These are phyloP conservation scores for Serinus canaria DNA, from an alignment of 2,113 vertebrate genomes.

Conservation along the genomic window DNA sequence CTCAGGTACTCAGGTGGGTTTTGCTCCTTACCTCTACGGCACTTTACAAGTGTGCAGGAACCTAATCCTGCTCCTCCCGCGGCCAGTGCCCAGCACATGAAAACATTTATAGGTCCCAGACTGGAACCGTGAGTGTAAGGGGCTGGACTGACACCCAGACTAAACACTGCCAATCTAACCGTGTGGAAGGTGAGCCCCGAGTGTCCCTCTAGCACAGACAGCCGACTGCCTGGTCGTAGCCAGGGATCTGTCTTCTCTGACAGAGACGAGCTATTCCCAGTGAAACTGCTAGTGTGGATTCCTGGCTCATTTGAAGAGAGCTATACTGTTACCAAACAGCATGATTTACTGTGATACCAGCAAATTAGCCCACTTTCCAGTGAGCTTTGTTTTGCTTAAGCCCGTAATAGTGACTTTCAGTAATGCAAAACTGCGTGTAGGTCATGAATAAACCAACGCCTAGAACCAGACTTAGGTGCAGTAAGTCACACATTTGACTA, in stretches of 20 bases:
- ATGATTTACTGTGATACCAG: neutral
- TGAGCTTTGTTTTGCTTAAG: neutral
- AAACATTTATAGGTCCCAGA: neutral
- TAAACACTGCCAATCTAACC: neutral
- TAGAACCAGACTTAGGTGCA: neutral
- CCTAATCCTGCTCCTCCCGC: neutral
- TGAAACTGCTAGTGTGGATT: neutral
- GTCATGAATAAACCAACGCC: neutral
- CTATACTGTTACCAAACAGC: neutral
- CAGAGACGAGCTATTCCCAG: neutral
- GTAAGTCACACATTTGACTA: neutral
- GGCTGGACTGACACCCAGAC: no score
- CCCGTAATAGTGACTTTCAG: neutral
- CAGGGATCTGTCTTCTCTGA: neutral
- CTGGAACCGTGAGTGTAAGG: neutral
- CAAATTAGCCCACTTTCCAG: neutral
- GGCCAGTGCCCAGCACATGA: neutral
- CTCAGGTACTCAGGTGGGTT: neutral
- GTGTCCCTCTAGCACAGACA: no score
- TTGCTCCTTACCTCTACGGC: neutral
- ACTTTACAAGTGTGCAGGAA: fast-evolving
- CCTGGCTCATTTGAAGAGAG: neutral
- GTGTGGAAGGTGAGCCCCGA: neutral
- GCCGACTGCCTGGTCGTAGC: neutral
- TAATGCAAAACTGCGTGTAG: neutral